Percentiles rank a stretch among this genome's conserved stretches.
Evolutionary conservation across 2,113 vertebrate species (phyloP).

Genomic region (Atherinomorus stipes): DNA sequence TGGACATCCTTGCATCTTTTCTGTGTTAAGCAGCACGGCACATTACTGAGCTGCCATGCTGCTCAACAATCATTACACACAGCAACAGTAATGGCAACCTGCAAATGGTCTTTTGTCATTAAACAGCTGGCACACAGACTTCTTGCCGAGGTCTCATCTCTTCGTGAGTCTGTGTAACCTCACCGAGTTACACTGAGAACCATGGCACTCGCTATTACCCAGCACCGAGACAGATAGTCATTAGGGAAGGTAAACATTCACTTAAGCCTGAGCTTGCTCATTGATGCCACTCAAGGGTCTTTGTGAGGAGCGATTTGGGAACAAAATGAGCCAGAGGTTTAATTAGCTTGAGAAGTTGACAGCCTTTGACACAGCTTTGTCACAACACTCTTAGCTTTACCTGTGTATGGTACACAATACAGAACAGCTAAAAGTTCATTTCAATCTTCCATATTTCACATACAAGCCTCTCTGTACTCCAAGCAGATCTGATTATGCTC

Average conservation of each 20-base stretch:
- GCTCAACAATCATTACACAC: conserved; percentile 21
- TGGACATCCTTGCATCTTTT: neutral
- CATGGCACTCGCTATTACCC: conserved; percentile 66
- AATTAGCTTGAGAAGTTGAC: conserved; percentile 80
- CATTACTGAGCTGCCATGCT: neutral
- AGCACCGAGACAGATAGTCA: conserved; percentile 76
- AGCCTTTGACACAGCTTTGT: conserved; percentile 73
- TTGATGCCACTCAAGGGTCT: conserved; percentile 77
- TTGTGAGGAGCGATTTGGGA: conserved; percentile 74
- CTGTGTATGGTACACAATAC: neutral
- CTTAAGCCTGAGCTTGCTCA: conserved; percentile 76
- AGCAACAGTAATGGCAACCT: conserved; percentile 34
- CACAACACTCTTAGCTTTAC: conserved; percentile 30
- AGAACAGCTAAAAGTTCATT: neutral
- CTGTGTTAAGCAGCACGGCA: neutral
- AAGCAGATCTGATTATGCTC: conserved; percentile 8
- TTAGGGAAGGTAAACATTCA: conserved; percentile 83
- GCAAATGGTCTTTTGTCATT: conserved; percentile 35
- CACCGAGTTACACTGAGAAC: conserved; percentile 37
- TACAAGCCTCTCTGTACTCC: neutral
- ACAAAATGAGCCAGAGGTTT: conserved; percentile 76
- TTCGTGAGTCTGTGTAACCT: conserved; percentile 42
- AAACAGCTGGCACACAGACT: conserved; percentile 45
- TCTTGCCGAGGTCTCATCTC: conserved; percentile 30
- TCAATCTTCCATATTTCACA: conserved; percentile 15